Evolutionary conservation across 2,888 invertebrate genomes (phyloP).

Genomic region (Drosophila prolongata): DNA sequence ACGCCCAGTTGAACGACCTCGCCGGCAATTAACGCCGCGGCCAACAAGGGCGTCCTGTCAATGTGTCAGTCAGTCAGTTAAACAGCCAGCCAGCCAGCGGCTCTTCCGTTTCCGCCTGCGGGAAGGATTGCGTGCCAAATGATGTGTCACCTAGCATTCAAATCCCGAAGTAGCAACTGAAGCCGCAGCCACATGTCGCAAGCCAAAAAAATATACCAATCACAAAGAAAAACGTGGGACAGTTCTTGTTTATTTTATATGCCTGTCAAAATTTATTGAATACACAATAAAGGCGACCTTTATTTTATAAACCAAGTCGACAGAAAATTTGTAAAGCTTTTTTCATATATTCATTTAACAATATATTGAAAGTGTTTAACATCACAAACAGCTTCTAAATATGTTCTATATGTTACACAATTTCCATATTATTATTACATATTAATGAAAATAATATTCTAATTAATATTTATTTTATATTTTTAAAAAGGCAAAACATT

Average conservation of each 20-base stretch:
- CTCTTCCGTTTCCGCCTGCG: conserved; percentile 62
- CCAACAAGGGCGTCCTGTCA: conserved; percentile 37
- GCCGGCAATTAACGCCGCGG: conserved; percentile 62
- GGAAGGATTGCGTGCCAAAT: conserved; percentile 75
- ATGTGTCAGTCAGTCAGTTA: conserved; percentile 35
- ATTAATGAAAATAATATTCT: too few relatives aligned
- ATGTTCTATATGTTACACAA: too few relatives aligned
- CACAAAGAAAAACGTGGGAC: conserved; percentile 4
- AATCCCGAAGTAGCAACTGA: conserved; percentile 16
- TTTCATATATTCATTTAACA: too few relatives aligned
- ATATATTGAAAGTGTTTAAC: too few relatives aligned
- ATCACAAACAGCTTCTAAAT: too few relatives aligned
- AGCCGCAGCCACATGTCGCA: conserved; percentile 26
- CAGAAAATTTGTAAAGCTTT: too few relatives aligned
- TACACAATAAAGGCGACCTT: too few relatives aligned
- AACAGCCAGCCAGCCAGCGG: conserved; percentile 11
- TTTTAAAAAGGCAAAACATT: too few relatives aligned
- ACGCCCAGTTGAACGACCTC: conserved; percentile 71
- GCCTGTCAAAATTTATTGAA: not conserved
- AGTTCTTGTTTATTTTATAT: not conserved
- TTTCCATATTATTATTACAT: too few relatives aligned
- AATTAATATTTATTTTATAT: too few relatives aligned
- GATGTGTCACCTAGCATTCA: conserved; percentile 68
- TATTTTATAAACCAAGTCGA: too few relatives aligned
- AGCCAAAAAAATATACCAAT: conserved; percentile 4